Percentiles rank a stretch among this genome's conserved stretches.
Evolutionary conservation across 2,797 vertebrate species (phyloP).

Genomic region (Poeciliopsis paucimaculata): DNA sequence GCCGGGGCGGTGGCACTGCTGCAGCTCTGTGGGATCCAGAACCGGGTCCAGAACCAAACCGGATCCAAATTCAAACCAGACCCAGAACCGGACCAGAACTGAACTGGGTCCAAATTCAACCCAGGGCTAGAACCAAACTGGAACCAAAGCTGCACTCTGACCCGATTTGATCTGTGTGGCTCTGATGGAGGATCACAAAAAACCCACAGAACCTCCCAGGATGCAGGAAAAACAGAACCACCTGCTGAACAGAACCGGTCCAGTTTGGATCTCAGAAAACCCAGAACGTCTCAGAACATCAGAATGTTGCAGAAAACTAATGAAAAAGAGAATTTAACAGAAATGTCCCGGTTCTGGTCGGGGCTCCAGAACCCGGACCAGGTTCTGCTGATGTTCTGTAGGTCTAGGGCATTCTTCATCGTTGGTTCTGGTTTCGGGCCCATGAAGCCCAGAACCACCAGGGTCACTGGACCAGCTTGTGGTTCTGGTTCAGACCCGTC

Average conservation of each 20-base stretch:
- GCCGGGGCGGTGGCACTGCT: not conserved
- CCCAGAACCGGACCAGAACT: too few relatives aligned
- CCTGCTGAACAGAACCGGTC: not conserved
- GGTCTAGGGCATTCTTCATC: not conserved
- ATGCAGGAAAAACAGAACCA: too few relatives aligned
- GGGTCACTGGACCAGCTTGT: not conserved
- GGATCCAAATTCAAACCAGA: accelerated
- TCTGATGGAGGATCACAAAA: not conserved
- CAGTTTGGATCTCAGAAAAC: not conserved
- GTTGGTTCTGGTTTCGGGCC: not conserved
- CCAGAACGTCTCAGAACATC: not conserved
- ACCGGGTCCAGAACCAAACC: too few relatives aligned
- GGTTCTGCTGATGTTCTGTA: not conserved
- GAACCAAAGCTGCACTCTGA: too few relatives aligned
- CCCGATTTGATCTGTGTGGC: not conserved
- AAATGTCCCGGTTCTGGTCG: not conserved
- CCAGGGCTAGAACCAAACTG: too few relatives aligned
- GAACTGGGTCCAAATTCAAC: too few relatives aligned
- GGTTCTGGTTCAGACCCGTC: not conserved
- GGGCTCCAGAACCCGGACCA: not conserved
- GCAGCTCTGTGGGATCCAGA: too few relatives aligned
- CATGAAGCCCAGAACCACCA: not conserved
- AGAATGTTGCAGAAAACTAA: not conserved
- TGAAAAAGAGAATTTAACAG: not conserved
- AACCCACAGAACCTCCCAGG: not conserved